A percentile compares a stretch with the other conserved stretches of the same genome.
Evolutionary conservation across 2,113 vertebrate genomes (phyloP).

Genomic region (Gyps fulvus): DNA sequence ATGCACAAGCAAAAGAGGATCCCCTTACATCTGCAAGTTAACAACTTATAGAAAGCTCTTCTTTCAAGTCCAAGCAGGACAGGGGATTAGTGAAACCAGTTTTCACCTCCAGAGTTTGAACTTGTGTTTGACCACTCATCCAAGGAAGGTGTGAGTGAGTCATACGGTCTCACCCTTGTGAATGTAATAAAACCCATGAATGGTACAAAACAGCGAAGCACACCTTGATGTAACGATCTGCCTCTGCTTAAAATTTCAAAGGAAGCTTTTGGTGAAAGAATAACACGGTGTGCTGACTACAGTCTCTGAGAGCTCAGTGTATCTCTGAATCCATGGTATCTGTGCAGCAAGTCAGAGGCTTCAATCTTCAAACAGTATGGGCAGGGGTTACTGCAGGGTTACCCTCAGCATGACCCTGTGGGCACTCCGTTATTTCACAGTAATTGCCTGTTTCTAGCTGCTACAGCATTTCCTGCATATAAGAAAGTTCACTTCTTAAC

Average conservation of each 20-base stretch:
- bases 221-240: not conserved
- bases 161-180: not conserved
- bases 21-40: not conserved
- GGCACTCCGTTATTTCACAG: not conserved
- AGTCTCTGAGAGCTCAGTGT: rapidly evolving
- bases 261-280: not conserved
- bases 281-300: not conserved
- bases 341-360: not conserved
- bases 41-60: not conserved
- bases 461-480: not conserved
- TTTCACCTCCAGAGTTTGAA: not conserved
- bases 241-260: not conserved
- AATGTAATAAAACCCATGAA: not conserved
- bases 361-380: not conserved
- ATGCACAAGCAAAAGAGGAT: not conserved
- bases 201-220: not conserved
- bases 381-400: not conserved
- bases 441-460: not conserved
- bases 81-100: not conserved
- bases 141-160: not conserved
- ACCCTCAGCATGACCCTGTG: not conserved
- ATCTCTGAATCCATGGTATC: not conserved
- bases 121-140: not conserved
- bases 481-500: not conserved
- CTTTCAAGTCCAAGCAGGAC: not conserved